Conservation (phyloP, 2,888 invertebrate species). For the Notodonta ziczac region DNA sequence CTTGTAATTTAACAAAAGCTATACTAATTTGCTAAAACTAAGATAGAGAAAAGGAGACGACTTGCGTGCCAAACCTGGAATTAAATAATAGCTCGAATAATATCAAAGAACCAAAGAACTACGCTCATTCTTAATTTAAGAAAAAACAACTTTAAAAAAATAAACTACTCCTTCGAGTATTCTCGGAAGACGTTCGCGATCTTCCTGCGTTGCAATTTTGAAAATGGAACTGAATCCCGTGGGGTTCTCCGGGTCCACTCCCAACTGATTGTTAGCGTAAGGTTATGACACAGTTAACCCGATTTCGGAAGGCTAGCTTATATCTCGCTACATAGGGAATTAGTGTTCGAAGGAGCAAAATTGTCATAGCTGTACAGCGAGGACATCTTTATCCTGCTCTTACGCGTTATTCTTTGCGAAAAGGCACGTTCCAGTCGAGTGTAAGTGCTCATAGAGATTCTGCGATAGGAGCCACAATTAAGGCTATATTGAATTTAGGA, state of each 20-base stretch:
- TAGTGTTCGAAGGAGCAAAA: too few species aligned
- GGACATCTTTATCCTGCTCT: too few species aligned
- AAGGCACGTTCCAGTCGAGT: too few species aligned
- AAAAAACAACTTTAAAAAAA: conserved; percentile 43
- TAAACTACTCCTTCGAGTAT: conserved; percentile 32
- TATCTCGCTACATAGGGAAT: not conserved
- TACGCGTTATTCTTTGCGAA: too few species aligned
- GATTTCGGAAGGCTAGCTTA: conserved; percentile 49
- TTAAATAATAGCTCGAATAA: too few species aligned
- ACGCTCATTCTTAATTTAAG: conserved; percentile 20
- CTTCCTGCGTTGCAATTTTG: conserved; percentile 68
- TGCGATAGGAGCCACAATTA: not conserved
- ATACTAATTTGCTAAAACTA: too few species aligned
- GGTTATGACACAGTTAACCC: conserved; percentile 66
- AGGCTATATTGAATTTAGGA: not conserved
- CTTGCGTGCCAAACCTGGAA: too few species aligned
- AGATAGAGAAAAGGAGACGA: too few species aligned
- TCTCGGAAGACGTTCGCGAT: conserved; percentile 46
- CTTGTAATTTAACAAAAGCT: too few species aligned
- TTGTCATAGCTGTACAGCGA: too few species aligned
- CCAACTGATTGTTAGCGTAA: conserved; percentile 60
- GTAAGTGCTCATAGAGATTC: not conserved
- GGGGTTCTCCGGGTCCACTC: conserved; percentile 51
- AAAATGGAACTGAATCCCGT: conserved; percentile 60
- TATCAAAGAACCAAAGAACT: not conserved